phyloP scores from a whole-genome alignment of 1,140 invertebrate species.

The Temnothorax longispinosus region DNA sequence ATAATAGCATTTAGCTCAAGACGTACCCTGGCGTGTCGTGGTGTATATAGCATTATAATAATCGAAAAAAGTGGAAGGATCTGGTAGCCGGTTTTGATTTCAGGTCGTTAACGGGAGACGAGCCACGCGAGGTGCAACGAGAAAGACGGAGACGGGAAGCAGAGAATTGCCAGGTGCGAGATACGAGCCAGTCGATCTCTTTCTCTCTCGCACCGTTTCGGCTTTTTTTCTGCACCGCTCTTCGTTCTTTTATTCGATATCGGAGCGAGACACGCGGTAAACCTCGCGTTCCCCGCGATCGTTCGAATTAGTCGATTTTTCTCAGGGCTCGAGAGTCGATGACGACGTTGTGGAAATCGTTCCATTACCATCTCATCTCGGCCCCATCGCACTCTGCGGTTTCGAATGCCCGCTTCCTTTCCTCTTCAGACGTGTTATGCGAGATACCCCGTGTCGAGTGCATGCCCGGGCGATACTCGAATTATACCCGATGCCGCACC shows the following conservation, averaged over 20 bases:
- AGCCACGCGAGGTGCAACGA: slow-evolving; percentile 25
- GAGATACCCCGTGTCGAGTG: slow-evolving; percentile 29
- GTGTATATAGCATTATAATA: slow-evolving; percentile 65
- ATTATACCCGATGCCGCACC: slow-evolving; percentile 26
- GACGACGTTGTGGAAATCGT: slow-evolving; percentile 58
- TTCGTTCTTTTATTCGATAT: slow-evolving; percentile 44
- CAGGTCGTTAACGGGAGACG: slow-evolving; percentile 40
- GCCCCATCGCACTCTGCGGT: slow-evolving; percentile 27
- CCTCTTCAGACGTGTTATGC: slow-evolving; percentile 21
- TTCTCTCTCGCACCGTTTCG: background rate
- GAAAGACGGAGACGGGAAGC: slow-evolving; percentile 27
- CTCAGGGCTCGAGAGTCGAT: slow-evolving; percentile 21
- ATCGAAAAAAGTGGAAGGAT: slow-evolving; percentile 57
- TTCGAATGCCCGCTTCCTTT: background rate
- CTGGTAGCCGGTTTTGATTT: slow-evolving; percentile 71
- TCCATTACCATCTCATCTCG: slow-evolving; percentile 62
- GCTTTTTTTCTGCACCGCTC: background rate
- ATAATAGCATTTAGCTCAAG: slow-evolving; percentile 67
- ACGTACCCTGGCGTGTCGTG: slow-evolving; percentile 45
- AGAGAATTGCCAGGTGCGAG: slow-evolving; percentile 42
- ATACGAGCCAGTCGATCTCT: slow-evolving; percentile 61
- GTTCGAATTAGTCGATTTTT: slow-evolving; percentile 70
- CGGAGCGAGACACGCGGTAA: slow-evolving; percentile 19
- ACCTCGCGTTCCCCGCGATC: slow-evolving; percentile 8
- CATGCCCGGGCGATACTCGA: slow-evolving; percentile 43